phyloP scores from a whole-genome alignment of 2,113 vertebrate species.

The Aphelocoma coerulescens region DNA sequence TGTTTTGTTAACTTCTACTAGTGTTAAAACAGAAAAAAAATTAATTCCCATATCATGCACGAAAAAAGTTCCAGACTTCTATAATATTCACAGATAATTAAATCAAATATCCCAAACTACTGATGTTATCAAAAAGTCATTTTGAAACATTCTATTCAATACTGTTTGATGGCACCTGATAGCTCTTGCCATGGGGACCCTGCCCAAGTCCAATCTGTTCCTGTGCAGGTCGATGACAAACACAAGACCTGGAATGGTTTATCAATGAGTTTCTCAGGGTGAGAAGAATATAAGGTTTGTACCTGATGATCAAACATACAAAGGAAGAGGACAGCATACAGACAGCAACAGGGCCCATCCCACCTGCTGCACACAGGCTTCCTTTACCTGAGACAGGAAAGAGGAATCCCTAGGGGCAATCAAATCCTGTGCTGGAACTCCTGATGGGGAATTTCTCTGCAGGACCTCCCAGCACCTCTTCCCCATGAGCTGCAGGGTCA shows the following conservation, averaged over 20 bases:
- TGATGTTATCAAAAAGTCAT: not conserved
- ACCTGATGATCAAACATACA: not conserved
- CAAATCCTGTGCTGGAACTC: not conserved
- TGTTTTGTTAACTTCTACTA: not conserved
- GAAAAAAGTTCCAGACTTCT: not conserved
- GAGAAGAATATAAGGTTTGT: not conserved
- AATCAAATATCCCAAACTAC: not conserved
- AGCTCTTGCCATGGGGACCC: not conserved
- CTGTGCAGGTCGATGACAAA: rapidly evolving
- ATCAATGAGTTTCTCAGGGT: not conserved
- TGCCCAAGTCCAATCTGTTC: too few relatives aligned
- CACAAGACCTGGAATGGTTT: not conserved
- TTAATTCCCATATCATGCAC: not conserved
- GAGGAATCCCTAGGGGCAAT: not conserved
- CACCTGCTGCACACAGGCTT: not conserved
- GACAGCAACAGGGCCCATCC: not conserved
- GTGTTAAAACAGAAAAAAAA: not conserved
- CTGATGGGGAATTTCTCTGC: not conserved
- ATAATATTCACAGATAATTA: not conserved
- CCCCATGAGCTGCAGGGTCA: not conserved
- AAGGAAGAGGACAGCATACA: not conserved
- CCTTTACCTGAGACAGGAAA: not conserved
- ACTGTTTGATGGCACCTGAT: too few relatives aligned
- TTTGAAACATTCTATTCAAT: not conserved
- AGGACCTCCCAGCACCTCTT: not conserved